Evolutionary conservation across 1,140 invertebrate species (phyloP).

Genomic region (Diplogasteroides magnus): DNA sequence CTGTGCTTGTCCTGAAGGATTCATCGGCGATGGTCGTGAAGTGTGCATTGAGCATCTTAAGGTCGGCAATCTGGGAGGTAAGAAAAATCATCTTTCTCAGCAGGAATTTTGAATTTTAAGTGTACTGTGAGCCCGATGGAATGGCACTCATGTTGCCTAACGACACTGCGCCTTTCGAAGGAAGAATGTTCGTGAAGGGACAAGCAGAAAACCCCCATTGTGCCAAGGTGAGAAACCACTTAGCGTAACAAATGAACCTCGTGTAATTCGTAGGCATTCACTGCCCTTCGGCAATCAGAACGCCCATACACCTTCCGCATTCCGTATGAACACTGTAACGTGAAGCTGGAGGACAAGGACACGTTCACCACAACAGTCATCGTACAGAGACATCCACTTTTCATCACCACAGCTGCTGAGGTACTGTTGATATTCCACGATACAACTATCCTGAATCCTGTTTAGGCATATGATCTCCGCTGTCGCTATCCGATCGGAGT

Average conservation of each 20-base stretch:
- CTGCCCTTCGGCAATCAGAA: slow-evolving; percentile 15
- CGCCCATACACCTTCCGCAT: slow-evolving; percentile 39
- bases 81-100: background rate
- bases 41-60: slow-evolving; percentile 35
- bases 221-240: slow-evolving; percentile 29
- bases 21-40: slow-evolving; percentile 35
- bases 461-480: slow-evolving; percentile 42
- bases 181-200: slow-evolving; percentile 43
- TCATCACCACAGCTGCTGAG: slow-evolving; percentile 41
- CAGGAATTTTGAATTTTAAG: slow-evolving; percentile 22
- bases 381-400: slow-evolving; percentile 43
- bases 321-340: slow-evolving; percentile 42
- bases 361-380: slow-evolving; percentile 47
- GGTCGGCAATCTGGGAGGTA: slow-evolving; percentile 31
- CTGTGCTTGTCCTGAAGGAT: slow-evolving; percentile 41
- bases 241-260: background rate
- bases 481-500: slow-evolving; percentile 39
- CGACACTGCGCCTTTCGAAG: slow-evolving; percentile 36
- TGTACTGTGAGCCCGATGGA: slow-evolving; percentile 40
- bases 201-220: slow-evolving; percentile 49
- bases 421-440: too few relatives aligned
- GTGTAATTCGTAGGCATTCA: slow-evolving; percentile 17
- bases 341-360: slow-evolving; percentile 39
- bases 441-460: too few relatives aligned
- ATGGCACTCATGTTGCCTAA: slow-evolving; percentile 38